Evolutionary conservation across 1,140 invertebrate species (phyloP), one percentile per base, ranked within the genome.

Genomic region (Cyclargus thomasi): DNA sequence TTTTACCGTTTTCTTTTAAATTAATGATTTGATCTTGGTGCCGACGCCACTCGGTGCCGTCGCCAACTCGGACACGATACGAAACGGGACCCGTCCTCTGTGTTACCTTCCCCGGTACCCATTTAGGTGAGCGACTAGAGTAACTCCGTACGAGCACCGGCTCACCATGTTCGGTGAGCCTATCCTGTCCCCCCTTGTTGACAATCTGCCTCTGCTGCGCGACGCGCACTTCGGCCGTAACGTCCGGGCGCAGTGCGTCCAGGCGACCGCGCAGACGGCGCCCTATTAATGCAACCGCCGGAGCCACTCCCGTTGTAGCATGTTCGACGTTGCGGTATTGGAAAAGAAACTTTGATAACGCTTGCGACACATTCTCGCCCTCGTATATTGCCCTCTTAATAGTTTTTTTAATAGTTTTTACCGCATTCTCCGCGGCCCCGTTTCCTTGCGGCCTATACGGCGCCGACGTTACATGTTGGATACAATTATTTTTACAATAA

Each of bases 401-500:
- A 6, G 67, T 71, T 65, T 76, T 80, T 71, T 90, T 90, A 36
- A 90, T 72, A 1, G 69, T 81, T 75, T 83, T 80, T 0, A 91
- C 87, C 0, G 80, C 72, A 62, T 90, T 82, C 73, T 87, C 85
- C 5, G 82, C 83, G 2, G 71, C 79, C 0, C 87, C 85, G 68
- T 88, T 90, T 29, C 78, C 78, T 36, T 79, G 73, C 0, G 84
- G 81, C 64, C 78, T 70, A 59, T 83, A 83, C 10, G 83, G 82
- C 16, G 84, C 69, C 10, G 78, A 73, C 20, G 77, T 75, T 14
- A 68, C 72, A 63, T 82, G 80, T 64, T 72, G 71, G 7, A 87
- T 82, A 22, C 67, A 67, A 71, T 85, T 80, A 35, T 69, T 70
- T 59, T 59, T 57, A 63, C 74, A 76, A 78, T 75, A 88, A 3